Conservation (phyloP, 2,888 invertebrate genomes). For the Drosophila antonietae region DNA sequence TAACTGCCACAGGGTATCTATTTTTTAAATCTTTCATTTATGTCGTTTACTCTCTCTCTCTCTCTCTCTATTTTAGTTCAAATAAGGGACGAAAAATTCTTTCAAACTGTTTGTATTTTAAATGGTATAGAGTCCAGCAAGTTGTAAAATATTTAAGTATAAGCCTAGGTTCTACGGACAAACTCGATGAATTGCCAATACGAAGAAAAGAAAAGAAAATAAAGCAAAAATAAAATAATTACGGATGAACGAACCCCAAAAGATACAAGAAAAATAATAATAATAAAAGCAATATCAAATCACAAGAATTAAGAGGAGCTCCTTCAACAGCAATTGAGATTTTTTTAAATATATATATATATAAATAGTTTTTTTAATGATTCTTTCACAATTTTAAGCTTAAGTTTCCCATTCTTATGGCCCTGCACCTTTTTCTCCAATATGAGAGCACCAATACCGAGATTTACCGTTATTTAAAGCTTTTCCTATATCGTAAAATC, state of each 20-base stretch:
- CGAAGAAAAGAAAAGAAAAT: background rate
- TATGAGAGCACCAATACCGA: slow-evolving; percentile 53
- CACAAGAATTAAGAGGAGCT: slow-evolving; percentile 1
- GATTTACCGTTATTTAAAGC: slow-evolving; percentile 69
- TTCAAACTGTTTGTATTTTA: slow-evolving; percentile 44
- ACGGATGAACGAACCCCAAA: slow-evolving; percentile 33
- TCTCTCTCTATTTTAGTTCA: slow-evolving; percentile 45
- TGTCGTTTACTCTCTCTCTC: slow-evolving; percentile 3
- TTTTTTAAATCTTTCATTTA: slow-evolving; percentile 13
- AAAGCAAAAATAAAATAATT: background rate
- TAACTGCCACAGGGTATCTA: slow-evolving; percentile 42
- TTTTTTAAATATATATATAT: slow-evolving; percentile 37
- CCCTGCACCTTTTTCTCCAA: slow-evolving; percentile 24
- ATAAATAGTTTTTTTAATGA: slow-evolving; percentile 9
- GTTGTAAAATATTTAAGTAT: slow-evolving; percentile 70
- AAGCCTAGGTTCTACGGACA: slow-evolving; percentile 61
- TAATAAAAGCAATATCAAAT: slow-evolving; percentile 3
- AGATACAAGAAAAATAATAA: background rate
- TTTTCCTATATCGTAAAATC: slow-evolving; percentile 69
- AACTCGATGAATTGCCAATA: slow-evolving; percentile 61
- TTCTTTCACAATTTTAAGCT: slow-evolving; percentile 27
- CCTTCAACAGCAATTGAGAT: slow-evolving; percentile 60
- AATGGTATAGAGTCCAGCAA: slow-evolving; percentile 45
- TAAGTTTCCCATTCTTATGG: slow-evolving; percentile 34
- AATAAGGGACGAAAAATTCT: slow-evolving; percentile 41